Base-by-base conservation (phyloP, 2,888 invertebrate genomes). In the Macrophya annulata region DNA sequence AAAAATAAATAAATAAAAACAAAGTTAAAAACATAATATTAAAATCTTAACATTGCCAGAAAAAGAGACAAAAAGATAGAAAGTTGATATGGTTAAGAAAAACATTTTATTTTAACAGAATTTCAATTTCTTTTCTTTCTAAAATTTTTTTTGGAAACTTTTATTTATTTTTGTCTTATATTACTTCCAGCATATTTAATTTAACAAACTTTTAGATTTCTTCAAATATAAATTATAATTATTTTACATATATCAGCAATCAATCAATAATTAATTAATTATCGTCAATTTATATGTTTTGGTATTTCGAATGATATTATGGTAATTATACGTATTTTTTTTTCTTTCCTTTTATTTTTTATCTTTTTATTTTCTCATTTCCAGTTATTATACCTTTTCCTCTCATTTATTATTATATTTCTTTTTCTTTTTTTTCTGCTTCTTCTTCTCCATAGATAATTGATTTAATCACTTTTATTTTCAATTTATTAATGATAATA, bases 241-340 rank as follows among this genome's bases (percentile, higher is more conserved):
- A n/a, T 51, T 51, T 15, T 48, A 51, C n/a, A 6, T 51, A 51
- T 51, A 51, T 51, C 1, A 51, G 51, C 51, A 10, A 48, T 48
- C 45, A 9, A 48, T 48, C 45, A 48, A 48, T 48, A 48, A 48
- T 51, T 31, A 51, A 48, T 51, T 31, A 51, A 51, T 51, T 51
- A n/a, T 51, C 6, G n/a, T 51, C 55, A 31, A 8, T 55, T 55
- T 55, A 55, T 55, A 55, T 48, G 10, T 48, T 43, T 48, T 48
- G 45, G 55, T 55, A 55, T 55, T 55, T n/a, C 55, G n/a, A 55
- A 55, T n/a, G 55, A 55, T 55, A n/a, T 55, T 55, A 55, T 6
- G 15, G 1, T n/a, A 51, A n/a, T 51, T n/a, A 55, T 55, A 55
- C 55, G 55, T 55, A n/a, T 17, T 8, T 55, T n/a, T n/a, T 55